Percentiles rank a stretch among this genome's conserved stretches.
Conservation (phyloP, 2,113 vertebrate genomes). For the Chaenogobius annularis region DNA sequence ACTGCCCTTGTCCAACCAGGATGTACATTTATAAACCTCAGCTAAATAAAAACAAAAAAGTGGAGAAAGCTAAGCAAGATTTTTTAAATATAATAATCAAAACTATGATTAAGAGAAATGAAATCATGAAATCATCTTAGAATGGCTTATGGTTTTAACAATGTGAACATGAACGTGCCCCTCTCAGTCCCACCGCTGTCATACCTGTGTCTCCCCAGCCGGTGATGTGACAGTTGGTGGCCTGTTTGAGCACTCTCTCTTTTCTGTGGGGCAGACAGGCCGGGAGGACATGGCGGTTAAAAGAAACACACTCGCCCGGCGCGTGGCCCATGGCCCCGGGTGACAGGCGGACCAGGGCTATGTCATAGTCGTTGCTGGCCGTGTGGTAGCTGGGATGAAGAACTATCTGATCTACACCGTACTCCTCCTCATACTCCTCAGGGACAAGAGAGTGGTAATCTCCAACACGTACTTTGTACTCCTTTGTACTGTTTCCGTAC, state of each 20-base stretch:
- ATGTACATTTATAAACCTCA: no score
- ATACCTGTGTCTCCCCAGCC: constrained; percentile 99
- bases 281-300: constrained; percentile 86
- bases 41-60: no score
- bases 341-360: constrained; percentile 85
- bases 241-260: constrained; percentile 86
- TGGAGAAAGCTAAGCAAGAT: no score
- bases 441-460: constrained; percentile 94
- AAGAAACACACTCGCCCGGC: constrained; percentile 74
- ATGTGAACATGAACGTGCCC: background rate
- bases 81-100: no score
- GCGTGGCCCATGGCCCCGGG: constrained; percentile 70
- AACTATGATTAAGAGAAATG: no score
- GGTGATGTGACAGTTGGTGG: constrained; percentile 89
- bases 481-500: constrained; percentile 88
- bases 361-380: constrained; percentile 89
- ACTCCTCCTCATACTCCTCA: constrained; percentile 91
- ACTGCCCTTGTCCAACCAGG: no score
- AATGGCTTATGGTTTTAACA: no score
- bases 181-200: background rate
- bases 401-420: constrained; percentile 84
- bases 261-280: constrained; percentile 85
- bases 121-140: no score
- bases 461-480: constrained; percentile 88
- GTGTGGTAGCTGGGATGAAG: constrained; percentile 83